These are phyloP conservation scores for Mimachlamys varia DNA, from an alignment of 2,888 invertebrate genomes.

Conservation along the genomic window DNA sequence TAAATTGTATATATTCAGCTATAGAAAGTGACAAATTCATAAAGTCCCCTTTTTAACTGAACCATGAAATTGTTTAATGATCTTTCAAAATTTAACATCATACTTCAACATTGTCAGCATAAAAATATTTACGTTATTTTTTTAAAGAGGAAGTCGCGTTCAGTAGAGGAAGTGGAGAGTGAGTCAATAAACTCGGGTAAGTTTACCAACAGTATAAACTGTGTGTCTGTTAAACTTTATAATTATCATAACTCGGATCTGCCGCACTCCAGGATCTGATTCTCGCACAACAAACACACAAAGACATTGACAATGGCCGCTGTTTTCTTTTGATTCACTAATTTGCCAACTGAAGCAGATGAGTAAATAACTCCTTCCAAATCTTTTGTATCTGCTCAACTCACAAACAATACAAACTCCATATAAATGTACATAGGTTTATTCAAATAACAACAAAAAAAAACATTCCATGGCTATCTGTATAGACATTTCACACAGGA, in stretches of 20 bases:
- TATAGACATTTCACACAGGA: background rate
- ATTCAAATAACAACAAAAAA: background rate
- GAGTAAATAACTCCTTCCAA: background rate
- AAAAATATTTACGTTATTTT: background rate
- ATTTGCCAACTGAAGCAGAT: background rate
- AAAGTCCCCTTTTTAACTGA: too few relatives aligned
- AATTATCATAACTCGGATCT: background rate
- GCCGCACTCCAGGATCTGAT: conserved; percentile 4
- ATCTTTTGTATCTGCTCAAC: background rate
- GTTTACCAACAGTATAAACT: background rate
- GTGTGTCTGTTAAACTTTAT: background rate
- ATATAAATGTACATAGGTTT: background rate
- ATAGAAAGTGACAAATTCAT: too few relatives aligned
- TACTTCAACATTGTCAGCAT: too few relatives aligned
- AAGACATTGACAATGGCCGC: background rate
- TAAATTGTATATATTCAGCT: too few relatives aligned
- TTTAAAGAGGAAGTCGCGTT: background rate
- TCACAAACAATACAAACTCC: background rate
- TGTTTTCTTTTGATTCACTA: background rate
- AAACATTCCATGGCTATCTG: background rate
- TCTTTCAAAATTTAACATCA: too few relatives aligned
- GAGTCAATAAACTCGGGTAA: background rate
- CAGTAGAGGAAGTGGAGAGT: background rate
- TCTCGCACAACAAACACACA: background rate
- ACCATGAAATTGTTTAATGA: too few relatives aligned